Evolutionary conservation across 2,113 vertebrate genomes (phyloP).

Genomic region (Bubo scandiacus): DNA sequence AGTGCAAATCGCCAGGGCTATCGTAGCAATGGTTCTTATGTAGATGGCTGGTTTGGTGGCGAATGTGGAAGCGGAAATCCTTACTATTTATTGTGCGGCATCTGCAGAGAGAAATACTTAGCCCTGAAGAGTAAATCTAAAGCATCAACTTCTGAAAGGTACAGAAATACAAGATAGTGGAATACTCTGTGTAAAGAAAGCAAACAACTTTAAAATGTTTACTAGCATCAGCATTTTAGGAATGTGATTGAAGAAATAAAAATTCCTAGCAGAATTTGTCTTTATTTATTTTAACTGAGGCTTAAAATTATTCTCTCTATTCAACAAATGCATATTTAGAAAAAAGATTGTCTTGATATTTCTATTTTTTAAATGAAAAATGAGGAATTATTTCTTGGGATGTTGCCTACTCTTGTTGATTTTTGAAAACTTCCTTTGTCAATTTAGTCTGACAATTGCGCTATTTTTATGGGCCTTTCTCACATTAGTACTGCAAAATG

Average conservation of each 20-base stretch:
- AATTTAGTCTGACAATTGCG: not conserved
- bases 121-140: conserved; percentile 91
- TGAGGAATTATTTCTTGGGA: not conserved
- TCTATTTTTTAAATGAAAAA: not conserved
- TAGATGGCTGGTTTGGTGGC: conserved; percentile 97
- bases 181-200: not conserved
- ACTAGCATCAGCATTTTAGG: not conserved
- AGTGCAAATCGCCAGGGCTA: conserved; percentile 97
- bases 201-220: not conserved
- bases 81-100: conserved; percentile 91
- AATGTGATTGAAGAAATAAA: not conserved
- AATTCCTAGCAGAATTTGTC: not conserved
- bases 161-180: not conserved
- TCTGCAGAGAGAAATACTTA: conserved; percentile 94
- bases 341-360: not conserved
- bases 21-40: conserved; percentile 96
- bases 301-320: not conserved
- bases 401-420: not conserved
- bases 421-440: not conserved
- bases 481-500: not conserved
- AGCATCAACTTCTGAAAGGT: conserved; percentile 88
- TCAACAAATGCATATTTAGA: not conserved
- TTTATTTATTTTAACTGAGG: not conserved
- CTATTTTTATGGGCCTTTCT: not conserved
- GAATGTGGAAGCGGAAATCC: conserved; percentile 97